Conservation (phyloP, 2,797 vertebrate species). For the Myripristis jacobus region DNA sequence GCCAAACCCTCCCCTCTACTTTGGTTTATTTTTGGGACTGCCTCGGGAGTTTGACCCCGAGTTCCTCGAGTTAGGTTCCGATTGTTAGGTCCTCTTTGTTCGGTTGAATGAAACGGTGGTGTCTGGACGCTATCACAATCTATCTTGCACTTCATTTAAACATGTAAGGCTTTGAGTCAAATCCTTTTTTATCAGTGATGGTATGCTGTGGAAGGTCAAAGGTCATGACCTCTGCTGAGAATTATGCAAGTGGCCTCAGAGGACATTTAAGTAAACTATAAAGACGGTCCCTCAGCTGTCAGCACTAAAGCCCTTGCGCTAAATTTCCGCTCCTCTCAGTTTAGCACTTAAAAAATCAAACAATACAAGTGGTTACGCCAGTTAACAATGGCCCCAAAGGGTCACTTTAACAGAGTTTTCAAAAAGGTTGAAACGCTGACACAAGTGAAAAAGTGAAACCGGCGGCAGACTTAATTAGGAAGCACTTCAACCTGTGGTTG, state of each 20-base stretch:
- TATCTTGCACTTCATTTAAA: slow-evolving; percentile 15
- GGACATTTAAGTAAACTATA: not conserved
- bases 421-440: slow-evolving; percentile 3
- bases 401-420: slow-evolving; percentile 3
- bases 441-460: slow-evolving; percentile 6
- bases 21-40: slow-evolving; percentile 50
- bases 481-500: slow-evolving; percentile 20
- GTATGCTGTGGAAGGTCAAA: slow-evolving; percentile 14
- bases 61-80: slow-evolving; percentile 9
- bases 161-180: slow-evolving; percentile 5
- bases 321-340: not conserved
- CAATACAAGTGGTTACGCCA: not conserved
- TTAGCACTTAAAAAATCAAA: not conserved
- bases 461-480: slow-evolving; percentile 4
- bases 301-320: not conserved
- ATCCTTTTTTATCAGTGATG: slow-evolving; percentile 3
- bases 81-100: slow-evolving; percentile 35
- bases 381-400: not conserved
- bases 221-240: not conserved
- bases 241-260: slow-evolving; percentile 1
- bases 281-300: not conserved
- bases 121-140: slow-evolving; percentile 9
- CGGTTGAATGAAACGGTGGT: not conserved
- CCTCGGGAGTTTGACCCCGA: slow-evolving; percentile 42
- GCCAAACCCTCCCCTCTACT: slow-evolving; percentile 44